Evolutionary conservation across 2,888 invertebrate genomes (phyloP).

Genomic region (Dasysyrphus tricinctus): DNA sequence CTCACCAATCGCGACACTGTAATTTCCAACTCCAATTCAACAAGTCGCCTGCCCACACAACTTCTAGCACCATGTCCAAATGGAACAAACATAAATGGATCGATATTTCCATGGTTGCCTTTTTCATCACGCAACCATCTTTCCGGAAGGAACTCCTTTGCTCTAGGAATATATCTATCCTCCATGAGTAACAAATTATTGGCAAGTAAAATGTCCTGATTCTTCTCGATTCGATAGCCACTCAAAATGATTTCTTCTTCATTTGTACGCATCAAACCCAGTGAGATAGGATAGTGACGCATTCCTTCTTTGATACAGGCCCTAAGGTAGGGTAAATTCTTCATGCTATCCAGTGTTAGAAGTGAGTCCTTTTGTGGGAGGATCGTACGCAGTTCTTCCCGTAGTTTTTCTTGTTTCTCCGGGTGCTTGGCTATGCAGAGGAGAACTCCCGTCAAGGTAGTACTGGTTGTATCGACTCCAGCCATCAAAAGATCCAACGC

Average conservation of each 20-base stretch:
- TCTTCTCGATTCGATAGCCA: conserved; percentile 86
- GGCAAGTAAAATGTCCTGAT: conserved; percentile 84
- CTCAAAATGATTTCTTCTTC: conserved; percentile 85
- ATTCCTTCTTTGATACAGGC: conserved; percentile 89
- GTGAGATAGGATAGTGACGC: conserved; percentile 85
- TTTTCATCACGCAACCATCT: conserved; percentile 86
- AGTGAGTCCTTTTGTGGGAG: conserved; percentile 81
- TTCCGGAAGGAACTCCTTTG: conserved; percentile 87
- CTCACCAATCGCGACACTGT: conserved; percentile 77
- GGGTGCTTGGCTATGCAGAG: conserved; percentile 86
- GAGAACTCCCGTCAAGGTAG: conserved; percentile 80
- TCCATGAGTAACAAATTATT: conserved; percentile 87
- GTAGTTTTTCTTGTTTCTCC: conserved; percentile 86
- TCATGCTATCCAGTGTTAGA: conserved; percentile 82
- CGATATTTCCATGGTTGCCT: conserved; percentile 1
- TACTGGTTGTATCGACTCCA: conserved; percentile 76
- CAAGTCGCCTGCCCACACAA: conserved; percentile 88
- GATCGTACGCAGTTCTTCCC: conserved; percentile 84
- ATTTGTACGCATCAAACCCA: conserved; percentile 85
- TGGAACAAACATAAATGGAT: conserved; percentile 84
- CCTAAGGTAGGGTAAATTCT: conserved; percentile 85
- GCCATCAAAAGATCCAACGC: conserved; percentile 76
- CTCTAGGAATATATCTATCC: conserved; percentile 86
- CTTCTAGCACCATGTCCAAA: conserved; percentile 89
- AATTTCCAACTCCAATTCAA: conserved; percentile 87